Base-by-base conservation (phyloP, 2,113 vertebrate species). In the Myrmecophaga tridactyla region DNA sequence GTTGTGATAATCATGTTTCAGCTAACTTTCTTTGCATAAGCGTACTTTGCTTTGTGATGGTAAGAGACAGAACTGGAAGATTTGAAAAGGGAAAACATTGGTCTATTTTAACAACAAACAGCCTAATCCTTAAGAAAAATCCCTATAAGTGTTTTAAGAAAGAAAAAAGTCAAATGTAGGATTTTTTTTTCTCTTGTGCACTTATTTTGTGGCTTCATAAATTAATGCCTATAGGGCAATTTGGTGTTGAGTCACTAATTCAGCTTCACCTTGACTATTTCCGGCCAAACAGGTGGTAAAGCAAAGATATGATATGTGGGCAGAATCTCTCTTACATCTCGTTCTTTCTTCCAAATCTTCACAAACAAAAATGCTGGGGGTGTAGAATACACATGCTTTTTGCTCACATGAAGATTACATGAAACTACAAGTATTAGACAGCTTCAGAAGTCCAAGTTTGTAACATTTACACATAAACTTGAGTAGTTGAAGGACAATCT, bases 351-450 rank as follows among this genome's bases (percentile, higher is more conserved):
- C 70, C 89, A 75, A 92, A 94, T 77, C 62, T 56, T 90, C 70
- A 83, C 78, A 89, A 94, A 90, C 77, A 97, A 87, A 94, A 91
- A 84, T 82, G 67, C 23, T n/a, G 51, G 31, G 67, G 77, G 62
- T 86, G 58, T 94, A 67, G 27, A 36, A 88, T 90, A 36, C 48
- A 92, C 82, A 36, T 75, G 81, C 93, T 77, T 92, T 84, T 56
- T 95, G n/a, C 70, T 86, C 58, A 83, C 62, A 84, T 90, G 63
- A 90, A 82, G 29, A 51, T 82, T 85, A 73, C 94, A 96, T 94
- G 97, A 95, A 93, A n/a, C 69, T 81, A 95, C 94, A 95, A 1
- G 85, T 9, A 94, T 73, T 62, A 92, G 84, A 92, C 94, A 85
- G 67, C 63, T 95, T 82, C 76, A 69, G 72, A 92, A 95, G 88